Base-by-base conservation (phyloP, 1,140 invertebrate genomes). In the Cherax quadricarinatus region DNA sequence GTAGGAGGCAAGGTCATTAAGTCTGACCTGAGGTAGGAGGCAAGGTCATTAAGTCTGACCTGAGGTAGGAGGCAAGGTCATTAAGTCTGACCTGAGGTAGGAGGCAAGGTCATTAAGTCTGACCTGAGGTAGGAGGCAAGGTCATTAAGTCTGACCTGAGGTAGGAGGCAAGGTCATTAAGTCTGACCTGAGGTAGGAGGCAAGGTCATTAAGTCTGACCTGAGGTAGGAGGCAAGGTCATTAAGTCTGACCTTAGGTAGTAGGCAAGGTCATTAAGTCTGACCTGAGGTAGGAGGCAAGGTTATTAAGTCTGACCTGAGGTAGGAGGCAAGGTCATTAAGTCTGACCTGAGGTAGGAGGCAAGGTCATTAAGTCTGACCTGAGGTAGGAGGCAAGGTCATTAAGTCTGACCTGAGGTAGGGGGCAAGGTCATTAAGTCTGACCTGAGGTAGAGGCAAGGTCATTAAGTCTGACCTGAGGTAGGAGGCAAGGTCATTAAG, bases 101-200 rank as follows among this genome's bases (percentile, higher is more conserved):
- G 30, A 41, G 30, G 30, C 30, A 41, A 66, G 12, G 53, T 9
- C 7, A 57, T 7, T 57, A 14, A 57, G 53, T 10, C 0, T 9
- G 18, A 60, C 30, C 57, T 41, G 62, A 3, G 14, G 83, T 4
- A 60, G 12, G 1, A 18, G 53, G n/a, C n/a, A n/a, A 85, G n/a
- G 30, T 41, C 30, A 41, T 41, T 41, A 41, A 41, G 30, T 41
- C 30, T 41, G 48, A 41, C 24, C 24, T 70, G 51, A 4, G 1
- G 24, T 0, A 41, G 30, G 30, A 41, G 30, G 30, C 30, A n/a
- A n/a, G n/a, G n/a, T n/a, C n/a, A n/a, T n/a, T n/a, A n/a, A n/a
- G 88, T 96, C 95, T 78, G 95, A 87, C 88, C 95, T 93, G 78
- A 6, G 53, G 87, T 21, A 3, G 60, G 51, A 49, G 51, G n/a